Percentiles rank a stretch among this genome's conserved stretches.
Conservation (phyloP, 2,797 vertebrate genomes). For the Tokudaia tokunoshimensis region DNA sequence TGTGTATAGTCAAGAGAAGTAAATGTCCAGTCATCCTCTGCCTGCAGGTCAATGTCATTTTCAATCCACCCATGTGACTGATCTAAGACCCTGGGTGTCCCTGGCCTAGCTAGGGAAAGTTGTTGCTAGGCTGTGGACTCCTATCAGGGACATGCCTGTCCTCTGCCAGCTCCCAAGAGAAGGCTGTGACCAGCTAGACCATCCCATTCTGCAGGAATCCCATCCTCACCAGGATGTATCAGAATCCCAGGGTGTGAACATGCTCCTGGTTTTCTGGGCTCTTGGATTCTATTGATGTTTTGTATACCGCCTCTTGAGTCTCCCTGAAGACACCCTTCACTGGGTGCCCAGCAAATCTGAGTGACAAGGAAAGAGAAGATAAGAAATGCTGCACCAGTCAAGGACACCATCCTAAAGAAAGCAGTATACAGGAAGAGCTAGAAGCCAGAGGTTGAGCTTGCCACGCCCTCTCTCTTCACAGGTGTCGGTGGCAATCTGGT, state of each 20-base stretch:
- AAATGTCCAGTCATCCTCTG: background rate
- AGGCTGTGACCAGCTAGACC: background rate
- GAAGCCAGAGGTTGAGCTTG: background rate
- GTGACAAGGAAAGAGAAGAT: background rate
- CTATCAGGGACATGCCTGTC: background rate
- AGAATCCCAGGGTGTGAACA: background rate
- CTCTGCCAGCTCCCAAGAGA: background rate
- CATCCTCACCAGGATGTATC: background rate
- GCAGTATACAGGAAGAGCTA: background rate
- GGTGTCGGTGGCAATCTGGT: constrained; percentile 98
- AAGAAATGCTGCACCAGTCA: background rate
- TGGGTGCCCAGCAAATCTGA: background rate
- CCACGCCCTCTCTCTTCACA: constrained; percentile 77
- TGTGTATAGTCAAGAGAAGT: background rate
- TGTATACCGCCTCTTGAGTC: too few relatives aligned
- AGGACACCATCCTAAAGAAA: background rate
- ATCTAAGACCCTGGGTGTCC: background rate
- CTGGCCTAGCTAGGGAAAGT: background rate
- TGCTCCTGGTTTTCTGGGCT: background rate
- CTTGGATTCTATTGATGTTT: background rate
- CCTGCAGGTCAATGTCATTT: background rate
- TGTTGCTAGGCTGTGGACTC: background rate
- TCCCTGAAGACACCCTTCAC: background rate
- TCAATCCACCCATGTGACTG: background rate
- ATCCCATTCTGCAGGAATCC: background rate